These are phyloP conservation scores for Conomelus anceps DNA, from an alignment of 2,888 invertebrate genomes.

Conservation along the genomic window DNA sequence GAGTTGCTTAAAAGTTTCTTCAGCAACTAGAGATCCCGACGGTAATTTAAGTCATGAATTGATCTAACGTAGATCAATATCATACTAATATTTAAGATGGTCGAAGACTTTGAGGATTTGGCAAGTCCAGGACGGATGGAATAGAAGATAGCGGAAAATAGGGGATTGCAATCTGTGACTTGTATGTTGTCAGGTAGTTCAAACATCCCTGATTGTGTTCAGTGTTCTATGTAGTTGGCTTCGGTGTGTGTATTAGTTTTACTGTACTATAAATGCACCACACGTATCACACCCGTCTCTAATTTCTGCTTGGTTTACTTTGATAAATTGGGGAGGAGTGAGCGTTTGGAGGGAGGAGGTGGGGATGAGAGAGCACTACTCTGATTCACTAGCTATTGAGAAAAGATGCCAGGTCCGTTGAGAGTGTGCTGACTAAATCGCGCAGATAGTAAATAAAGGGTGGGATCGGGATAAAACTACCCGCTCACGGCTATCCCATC, in stretches of 20 bases:
- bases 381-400: not conserved
- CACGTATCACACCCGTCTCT: not conserved
- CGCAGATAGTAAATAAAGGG: not conserved
- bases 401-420: not conserved
- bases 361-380: not conserved
- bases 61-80: no score
- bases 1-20: no score
- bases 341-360: not conserved
- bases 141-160: not conserved
- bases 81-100: no score
- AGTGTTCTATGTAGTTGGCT: not conserved
- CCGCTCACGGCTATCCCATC: not conserved
- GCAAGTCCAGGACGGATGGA: no score
- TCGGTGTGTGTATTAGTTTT: no score
- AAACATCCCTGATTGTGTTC: not conserved
- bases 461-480: not conserved
- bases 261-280: not conserved
- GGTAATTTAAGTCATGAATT: no score
- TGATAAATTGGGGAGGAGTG: not conserved
- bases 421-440: not conserved
- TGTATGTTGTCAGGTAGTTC: not conserved
- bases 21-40: no score
- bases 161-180: not conserved
- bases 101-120: no score
- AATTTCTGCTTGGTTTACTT: not conserved